Base-by-base conservation (phyloP, 2,888 invertebrate species). In the Gandaritis pyraliata region DNA sequence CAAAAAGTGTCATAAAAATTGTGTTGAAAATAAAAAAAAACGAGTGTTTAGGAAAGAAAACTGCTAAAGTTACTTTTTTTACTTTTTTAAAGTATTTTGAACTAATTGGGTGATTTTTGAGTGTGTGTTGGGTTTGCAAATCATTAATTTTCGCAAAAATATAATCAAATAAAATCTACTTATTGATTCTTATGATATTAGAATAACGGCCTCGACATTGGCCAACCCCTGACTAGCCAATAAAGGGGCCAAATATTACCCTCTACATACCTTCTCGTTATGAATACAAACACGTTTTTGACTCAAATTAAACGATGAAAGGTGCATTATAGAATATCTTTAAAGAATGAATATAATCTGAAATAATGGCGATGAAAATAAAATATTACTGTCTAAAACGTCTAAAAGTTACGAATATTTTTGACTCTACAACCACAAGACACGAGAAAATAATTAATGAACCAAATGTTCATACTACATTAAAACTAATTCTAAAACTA, bases 401-500 rank as follows among this genome's bases (percentile, higher is more conserved):
- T 43, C 43, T 6, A 33, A 36, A 18, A 51, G 12, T 41, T 33
- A 10, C 23, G 6, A 23, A 5, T 8, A n/a, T n/a, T n/a, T n/a
- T n/a, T n/a, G n/a, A n/a, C n/a, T n/a, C n/a, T n/a, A n/a, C n/a
- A n/a, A n/a, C n/a, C n/a, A n/a, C n/a, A n/a, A 5, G 1, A 33
- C 33, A 33, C 10, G 15, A 43, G 10, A 30, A 43, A 13, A 45
- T 11, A 50, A 18, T 49, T 23, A 18, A 0, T 36, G 45, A 45
- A 50, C 36, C 6, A 8, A 12, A 36, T 36, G 48, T 54, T 41
- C 8, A 41, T 16, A 29, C 29, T 47, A 50, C 13, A 51, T 69
- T 69, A 68, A 64, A 11, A 53, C 41, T 36, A 46, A 47, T 58
- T 57, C 57, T 55, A 55, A 59, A 10, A 33, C 52, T 52, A 56